Evolutionary conservation across 2,113 vertebrate genomes (phyloP).

Genomic region (Ctenodactylus gundi): DNA sequence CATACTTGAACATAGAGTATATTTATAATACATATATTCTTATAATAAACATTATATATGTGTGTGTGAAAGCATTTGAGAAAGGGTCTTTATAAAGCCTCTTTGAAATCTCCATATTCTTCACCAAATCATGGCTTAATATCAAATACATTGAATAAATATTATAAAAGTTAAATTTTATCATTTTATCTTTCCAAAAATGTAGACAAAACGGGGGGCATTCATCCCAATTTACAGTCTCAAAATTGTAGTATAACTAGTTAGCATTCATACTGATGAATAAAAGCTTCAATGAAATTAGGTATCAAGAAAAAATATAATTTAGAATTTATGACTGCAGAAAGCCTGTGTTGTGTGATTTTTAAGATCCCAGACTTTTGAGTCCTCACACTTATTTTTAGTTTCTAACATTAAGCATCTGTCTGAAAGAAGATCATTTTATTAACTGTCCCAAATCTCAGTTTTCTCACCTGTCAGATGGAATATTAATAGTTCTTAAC

Average conservation of each 20-base stretch:
- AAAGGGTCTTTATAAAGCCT: neutral
- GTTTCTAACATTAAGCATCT: neutral
- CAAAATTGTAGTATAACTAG: neutral
- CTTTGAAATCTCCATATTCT: neutral
- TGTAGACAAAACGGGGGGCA: slow-evolving; percentile 15
- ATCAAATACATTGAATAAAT: neutral
- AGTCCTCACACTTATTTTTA: neutral
- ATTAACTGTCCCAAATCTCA: slow-evolving; percentile 29
- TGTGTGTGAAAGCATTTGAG: neutral
- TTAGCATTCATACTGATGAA: slow-evolving; percentile 40
- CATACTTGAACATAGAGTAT: too few relatives aligned
- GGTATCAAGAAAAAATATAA: slow-evolving; percentile 53
- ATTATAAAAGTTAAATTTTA: neutral
- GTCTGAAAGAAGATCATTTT: neutral
- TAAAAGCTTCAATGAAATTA: slow-evolving; percentile 63
- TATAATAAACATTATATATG: too few relatives aligned
- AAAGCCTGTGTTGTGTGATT: neutral
- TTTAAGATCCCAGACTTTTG: slow-evolving; percentile 1
- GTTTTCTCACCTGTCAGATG: slow-evolving; percentile 27
- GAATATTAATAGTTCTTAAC: neutral
- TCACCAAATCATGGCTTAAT: neutral
- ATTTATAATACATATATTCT: too few relatives aligned
- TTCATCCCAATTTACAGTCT: neutral
- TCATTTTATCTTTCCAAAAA: neutral
- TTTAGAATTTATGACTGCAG: slow-evolving; percentile 50